Percentiles rank a stretch among this genome's conserved stretches.
These are phyloP conservation scores for Euschistus heros DNA, from an alignment of 1,140 invertebrate genomes.

Conservation along the genomic window DNA sequence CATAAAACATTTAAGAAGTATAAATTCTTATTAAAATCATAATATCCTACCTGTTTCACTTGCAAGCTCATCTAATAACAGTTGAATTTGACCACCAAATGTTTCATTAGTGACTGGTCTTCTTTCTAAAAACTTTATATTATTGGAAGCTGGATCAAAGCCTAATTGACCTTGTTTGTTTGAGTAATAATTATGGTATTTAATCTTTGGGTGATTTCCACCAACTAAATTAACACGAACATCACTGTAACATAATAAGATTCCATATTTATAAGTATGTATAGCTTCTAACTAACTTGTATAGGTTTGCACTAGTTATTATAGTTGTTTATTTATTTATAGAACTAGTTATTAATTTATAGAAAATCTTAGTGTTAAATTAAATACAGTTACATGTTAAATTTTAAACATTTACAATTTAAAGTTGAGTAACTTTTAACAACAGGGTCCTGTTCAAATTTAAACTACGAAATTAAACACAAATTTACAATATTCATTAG, in stretches of 20 bases:
- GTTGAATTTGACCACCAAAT: not conserved
- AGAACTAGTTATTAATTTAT: too few relatives aligned
- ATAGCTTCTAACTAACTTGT: too few relatives aligned
- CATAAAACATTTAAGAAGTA: too few relatives aligned
- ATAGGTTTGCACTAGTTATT: too few relatives aligned
- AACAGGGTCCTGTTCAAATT: too few relatives aligned
- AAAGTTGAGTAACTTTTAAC: too few relatives aligned
- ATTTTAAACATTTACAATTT: too few relatives aligned
- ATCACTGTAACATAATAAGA: slow-evolving; percentile 26
- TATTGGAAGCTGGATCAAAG: slow-evolving; percentile 17
- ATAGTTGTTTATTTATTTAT: too few relatives aligned
- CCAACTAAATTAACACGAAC: slow-evolving; percentile 27
- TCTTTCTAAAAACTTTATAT: slow-evolving; percentile 16
- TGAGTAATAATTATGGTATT: slow-evolving; percentile 21
- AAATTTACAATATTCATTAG: too few relatives aligned
- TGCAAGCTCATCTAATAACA: not conserved
- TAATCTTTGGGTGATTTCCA: slow-evolving; percentile 22
- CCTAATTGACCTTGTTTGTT: slow-evolving; percentile 24
- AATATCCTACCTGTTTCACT: slow-evolving; percentile 4
- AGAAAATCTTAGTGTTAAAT: too few relatives aligned
- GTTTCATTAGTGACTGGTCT: slow-evolving; percentile 7
- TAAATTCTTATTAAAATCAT: not conserved
- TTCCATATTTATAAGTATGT: not conserved
- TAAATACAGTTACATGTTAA: too few relatives aligned
- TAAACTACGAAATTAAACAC: too few relatives aligned